A percentile compares a stretch with the other conserved stretches of the same genome.
These are phyloP conservation scores for Glandiceps talaboti DNA, from an alignment of 53 echinoderm and acorn worm genomes.

Conservation along the genomic window DNA sequence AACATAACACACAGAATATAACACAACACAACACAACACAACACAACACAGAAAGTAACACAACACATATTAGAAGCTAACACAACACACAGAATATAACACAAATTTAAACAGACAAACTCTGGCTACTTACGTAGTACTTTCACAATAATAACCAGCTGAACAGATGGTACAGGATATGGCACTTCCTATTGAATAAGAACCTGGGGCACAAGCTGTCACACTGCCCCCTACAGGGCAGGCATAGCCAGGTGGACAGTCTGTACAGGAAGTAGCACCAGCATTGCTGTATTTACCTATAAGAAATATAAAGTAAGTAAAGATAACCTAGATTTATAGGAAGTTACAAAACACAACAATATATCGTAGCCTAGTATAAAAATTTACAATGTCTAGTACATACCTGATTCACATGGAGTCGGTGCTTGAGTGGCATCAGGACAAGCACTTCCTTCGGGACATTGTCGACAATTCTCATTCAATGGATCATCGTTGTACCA, in stretches of 20 bases:
- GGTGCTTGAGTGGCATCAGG: conserved; percentile 55
- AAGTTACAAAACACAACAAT: too few relatives aligned
- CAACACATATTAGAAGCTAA: too few relatives aligned
- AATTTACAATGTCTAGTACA: too few relatives aligned
- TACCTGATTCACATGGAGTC: conserved; percentile 51
- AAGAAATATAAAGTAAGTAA: neutral
- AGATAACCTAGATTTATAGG: too few relatives aligned
- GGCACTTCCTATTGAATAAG: conserved; percentile 65
- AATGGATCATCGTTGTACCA: conserved; percentile 71
- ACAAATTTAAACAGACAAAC: too few relatives aligned
- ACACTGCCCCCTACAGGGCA: conserved; percentile 35
- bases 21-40: too few relatives aligned
- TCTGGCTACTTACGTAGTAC: conserved; percentile 59
- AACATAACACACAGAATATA: too few relatives aligned
- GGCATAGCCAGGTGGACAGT: conserved; percentile 80
- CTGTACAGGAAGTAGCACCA: conserved; percentile 48
- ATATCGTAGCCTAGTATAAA: too few relatives aligned
- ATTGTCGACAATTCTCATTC: conserved; percentile 38
- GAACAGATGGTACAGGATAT: conserved; percentile 53
- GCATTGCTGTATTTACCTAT: conserved; percentile 69
- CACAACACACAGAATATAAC: too few relatives aligned
- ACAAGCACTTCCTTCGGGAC: conserved; percentile 52
- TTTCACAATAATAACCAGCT: conserved; percentile 64
- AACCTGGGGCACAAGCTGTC: conserved; percentile 47
- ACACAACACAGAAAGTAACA: too few relatives aligned